Evolutionary conservation across 1,140 invertebrate species (phyloP), one percentile per base, ranked within the genome.

Genomic region (Triops cancriformis): DNA sequence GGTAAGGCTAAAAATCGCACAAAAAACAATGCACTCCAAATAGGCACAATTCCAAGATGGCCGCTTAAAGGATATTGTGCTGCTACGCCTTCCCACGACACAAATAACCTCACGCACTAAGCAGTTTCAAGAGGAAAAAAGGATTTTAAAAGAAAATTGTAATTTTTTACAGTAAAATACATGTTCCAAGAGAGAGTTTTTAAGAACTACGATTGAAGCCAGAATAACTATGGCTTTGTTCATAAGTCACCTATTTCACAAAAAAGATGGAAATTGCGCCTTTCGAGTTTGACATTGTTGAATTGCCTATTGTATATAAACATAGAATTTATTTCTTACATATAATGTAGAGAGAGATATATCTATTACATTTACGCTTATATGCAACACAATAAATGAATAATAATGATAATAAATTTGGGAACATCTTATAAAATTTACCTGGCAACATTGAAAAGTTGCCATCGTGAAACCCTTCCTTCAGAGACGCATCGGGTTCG

Each of bases 21-120:
- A 64, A 64, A 64, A 64, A 64, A 64, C 51, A 64, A 64, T 64
- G 51, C 51, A 64, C n/a, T 64, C 51, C 51, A 64, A 64, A 64
- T 64, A 64, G 51, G 51, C 51, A 64, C 51, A 64, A 64, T 12
- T 64, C 51, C 51, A 64, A 64, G 51, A 64, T 64, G 51, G 51
- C 51, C 51, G 51, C 18, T 64, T 64, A 64, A 64, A 64, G 51
- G 51, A 64, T 64, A 64, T 64, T 64, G 51, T 64, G 23, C 51
- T 23, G 23, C 51, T 64, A 64, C 51, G 14, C 51, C n/a, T 64
- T 23, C 51, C 23, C 51, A 7, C 23, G 51, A 23, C 51, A 23
- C 9, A 64, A 10, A 64, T 64, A 64, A 64, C 18, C 10, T 64
- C 18, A 18, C 51, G 51, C 51, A 64, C 23, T 23, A 64, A 64